A percentile compares a stretch with the other conserved stretches of the same genome.
Evolutionary conservation across 1,140 invertebrate genomes (phyloP).

Genomic region (Probaryconus sp.): DNA sequence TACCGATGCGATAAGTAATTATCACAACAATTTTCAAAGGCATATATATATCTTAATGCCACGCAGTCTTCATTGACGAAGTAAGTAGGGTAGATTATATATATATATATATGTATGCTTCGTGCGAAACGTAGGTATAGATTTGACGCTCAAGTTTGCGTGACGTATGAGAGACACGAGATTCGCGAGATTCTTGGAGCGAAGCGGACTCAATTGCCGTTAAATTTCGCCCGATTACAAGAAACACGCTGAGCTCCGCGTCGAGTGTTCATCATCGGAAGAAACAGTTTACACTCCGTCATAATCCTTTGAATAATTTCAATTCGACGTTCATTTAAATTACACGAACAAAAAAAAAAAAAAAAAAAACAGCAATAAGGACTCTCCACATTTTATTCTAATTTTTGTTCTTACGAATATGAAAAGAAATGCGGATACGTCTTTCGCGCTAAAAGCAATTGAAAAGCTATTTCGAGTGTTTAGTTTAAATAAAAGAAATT

Average conservation of each 20-base stretch:
- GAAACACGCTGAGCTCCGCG: conserved; percentile 49
- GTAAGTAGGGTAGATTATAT: too few relatives aligned
- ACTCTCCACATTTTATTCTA: too few relatives aligned
- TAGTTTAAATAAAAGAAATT: too few relatives aligned
- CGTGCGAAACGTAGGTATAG: conserved; percentile 14
- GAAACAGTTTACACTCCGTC: conserved; percentile 51
- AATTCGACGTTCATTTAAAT: too few relatives aligned
- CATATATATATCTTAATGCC: too few relatives aligned
- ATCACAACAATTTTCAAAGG: too few relatives aligned
- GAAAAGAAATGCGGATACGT: too few relatives aligned
- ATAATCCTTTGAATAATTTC: conserved; percentile 26
- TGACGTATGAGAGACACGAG: conserved; percentile 61
- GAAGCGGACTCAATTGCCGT: conserved; percentile 59
- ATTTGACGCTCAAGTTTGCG: conserved; percentile 62
- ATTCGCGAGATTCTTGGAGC: conserved; percentile 58
- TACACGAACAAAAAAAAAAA: neutral
- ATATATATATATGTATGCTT: neutral
- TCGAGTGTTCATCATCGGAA: conserved; percentile 42
- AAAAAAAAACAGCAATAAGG: neutral
- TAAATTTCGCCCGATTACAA: conserved; percentile 57
- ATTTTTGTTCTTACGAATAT: too few relatives aligned
- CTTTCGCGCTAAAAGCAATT: too few relatives aligned
- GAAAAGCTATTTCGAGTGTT: too few relatives aligned
- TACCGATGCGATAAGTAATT: conserved; percentile 10
- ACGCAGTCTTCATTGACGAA: neutral